Evolutionary conservation across 2,113 vertebrate genomes (phyloP).

Genomic region (Natator depressus): DNA sequence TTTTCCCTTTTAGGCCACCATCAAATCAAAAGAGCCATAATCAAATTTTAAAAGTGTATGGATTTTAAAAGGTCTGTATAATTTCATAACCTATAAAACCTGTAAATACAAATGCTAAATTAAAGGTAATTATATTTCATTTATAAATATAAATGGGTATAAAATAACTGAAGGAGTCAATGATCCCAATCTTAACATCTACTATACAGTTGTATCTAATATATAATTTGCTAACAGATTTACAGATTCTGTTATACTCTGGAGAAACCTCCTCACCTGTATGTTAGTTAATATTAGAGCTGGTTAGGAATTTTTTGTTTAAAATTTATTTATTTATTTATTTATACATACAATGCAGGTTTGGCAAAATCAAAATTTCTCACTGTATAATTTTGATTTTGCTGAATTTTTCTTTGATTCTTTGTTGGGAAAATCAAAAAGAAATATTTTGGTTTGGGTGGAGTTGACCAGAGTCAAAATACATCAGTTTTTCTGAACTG

Average conservation of each 20-base stretch:
- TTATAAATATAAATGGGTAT: neutral
- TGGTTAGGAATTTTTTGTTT: neutral
- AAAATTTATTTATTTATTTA: neutral
- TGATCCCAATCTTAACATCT: neutral
- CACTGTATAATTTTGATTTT: neutral
- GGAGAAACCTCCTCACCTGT: neutral
- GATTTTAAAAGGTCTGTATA: neutral
- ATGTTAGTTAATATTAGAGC: neutral
- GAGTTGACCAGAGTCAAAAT: neutral
- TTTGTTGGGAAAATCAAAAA: neutral
- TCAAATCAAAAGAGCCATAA: neutral
- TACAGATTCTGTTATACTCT: neutral
- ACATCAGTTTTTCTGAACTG: neutral
- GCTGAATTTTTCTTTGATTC: neutral
- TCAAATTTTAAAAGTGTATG: neutral
- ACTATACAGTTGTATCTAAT: neutral
- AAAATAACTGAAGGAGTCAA: neutral
- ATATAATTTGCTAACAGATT: neutral
- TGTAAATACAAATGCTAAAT: neutral
- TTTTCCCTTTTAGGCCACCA: neutral
- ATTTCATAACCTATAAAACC: neutral
- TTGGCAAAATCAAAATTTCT: neutral
- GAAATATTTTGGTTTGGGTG: neutral
- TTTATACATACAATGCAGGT: neutral
- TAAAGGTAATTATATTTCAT: neutral